phyloP scores from a whole-genome alignment of 2,113 vertebrate species.

The Tylochromis polylepis region DNA sequence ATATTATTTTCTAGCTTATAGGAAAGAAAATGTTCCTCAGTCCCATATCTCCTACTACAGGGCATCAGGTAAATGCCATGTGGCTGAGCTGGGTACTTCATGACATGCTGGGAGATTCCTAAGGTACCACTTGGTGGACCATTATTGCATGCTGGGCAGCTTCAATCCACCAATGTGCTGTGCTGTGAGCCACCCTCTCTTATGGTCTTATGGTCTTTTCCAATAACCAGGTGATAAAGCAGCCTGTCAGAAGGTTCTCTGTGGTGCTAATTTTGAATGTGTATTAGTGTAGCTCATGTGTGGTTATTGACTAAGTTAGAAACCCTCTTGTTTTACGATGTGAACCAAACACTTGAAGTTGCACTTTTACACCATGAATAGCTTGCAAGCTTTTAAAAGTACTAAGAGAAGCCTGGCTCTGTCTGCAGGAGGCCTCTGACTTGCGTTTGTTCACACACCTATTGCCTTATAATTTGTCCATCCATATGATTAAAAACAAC shows the following conservation, averaged over 20 bases:
- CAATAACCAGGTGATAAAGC: background rate
- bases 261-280: background rate
- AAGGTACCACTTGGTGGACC: background rate
- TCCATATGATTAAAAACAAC: background rate
- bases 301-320: background rate
- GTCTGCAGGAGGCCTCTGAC: background rate
- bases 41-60: background rate
- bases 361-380: background rate
- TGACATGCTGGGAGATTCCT: background rate
- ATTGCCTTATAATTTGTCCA: background rate
- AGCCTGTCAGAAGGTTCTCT: background rate
- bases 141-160: background rate
- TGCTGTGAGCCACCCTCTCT: background rate
- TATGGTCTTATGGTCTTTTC: background rate
- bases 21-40: background rate
- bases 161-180: background rate
- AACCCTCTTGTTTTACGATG: background rate
- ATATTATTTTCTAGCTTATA: background rate
- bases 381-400: background rate
- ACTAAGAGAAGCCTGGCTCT: background rate
- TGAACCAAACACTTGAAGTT: background rate
- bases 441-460: background rate
- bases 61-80: background rate
- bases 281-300: background rate
- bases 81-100: background rate